Base-by-base conservation (phyloP, 2,113 vertebrate genomes). In the Opisthocomus hoazin region DNA sequence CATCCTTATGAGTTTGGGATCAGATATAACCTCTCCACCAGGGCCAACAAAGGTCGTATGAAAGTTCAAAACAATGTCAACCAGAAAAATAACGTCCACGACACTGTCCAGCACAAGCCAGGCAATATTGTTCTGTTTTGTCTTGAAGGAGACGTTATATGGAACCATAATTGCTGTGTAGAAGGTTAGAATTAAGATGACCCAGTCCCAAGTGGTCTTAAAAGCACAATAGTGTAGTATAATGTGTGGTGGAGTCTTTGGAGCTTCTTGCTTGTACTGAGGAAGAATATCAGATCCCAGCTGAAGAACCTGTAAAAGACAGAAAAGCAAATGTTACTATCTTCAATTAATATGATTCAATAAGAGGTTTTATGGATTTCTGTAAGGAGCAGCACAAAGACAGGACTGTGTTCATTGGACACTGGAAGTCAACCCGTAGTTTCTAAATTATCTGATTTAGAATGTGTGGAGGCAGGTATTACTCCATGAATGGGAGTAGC, bases 101-200 rank as follows among this genome's bases (percentile, higher is more conserved):
- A 99, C 99, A 30, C 99, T 99, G 98, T 99, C 99, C 98, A 99
- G 98, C 96, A 99, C 99, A 23, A 99, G 97, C 99, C 99, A 99
- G 76, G 99, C 99, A 54, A 99, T 99, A 97, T 99, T 99, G 97
- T 99, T 99, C 98, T 99, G 99, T 96, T 99, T 99, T 13, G 99
- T 99, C 97, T 99, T 99, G 98, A 99, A 99, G 96, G 99, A 99
- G 76, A 99, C 99, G 0, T 99, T 99, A 63, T 99, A 99, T 86
- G 99, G 99, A 90, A 99, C 99, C 99, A 99, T 99, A 97, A 99
- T 99, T 97, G 99, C 99, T 32, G 99, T 99, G 97, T 99, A 99
- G 98, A 99, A 99, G 95, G 99, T 99, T 93, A 99, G 98, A 96
- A 99, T 99, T 96, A 99, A 98, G 98, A 99, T 99, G 87, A 99